Evolutionary conservation across 2,797 vertebrate species (phyloP), one percentile per base, ranked within the genome.

Genomic region (Nothura maculosa): DNA sequence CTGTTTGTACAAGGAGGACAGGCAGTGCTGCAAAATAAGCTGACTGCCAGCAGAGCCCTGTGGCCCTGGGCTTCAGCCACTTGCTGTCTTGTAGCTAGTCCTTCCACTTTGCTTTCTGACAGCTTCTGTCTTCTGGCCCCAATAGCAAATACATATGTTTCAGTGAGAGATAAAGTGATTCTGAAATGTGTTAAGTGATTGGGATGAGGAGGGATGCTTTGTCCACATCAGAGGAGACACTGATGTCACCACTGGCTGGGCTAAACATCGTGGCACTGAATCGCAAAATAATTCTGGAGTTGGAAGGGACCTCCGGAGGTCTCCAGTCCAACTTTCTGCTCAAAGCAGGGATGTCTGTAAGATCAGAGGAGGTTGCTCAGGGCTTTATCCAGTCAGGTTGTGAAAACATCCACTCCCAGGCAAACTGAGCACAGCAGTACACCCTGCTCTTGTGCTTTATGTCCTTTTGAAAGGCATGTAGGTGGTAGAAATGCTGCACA

Each of bases 141-240:
- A 1, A 17, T 43, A 58, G 20, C 1, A 1, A 34, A 27, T 64
- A n/a, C 32, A 3, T 27, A 50, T 1, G 2, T 68, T 54, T 76
- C 38, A 45, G 34, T 30, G 36, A 16, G 34, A 28, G 55, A 38
- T 0, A 43, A 57, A 91, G 17, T 45, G 30, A 9, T 34, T 67
- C 52, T 61, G 57, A 43, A 72, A n/a, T 0, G 0, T 12, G 21
- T 40, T 20, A 38, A 43, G 3, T 10, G 58, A 47, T 42, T 50
- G 77, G 27, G 68, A 27, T 50, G 62, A 30, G 0, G 1, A 68
- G 83, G 67, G 17, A 2, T 0, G 60, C 68, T 75, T 32, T 3
- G 0, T 62, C 27, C 1, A 0, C 2, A 0, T 66, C 30, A 0
- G 1, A 47, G 50, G 9, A 74, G 27, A 64, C 48, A 28, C 74